Base-by-base conservation (phyloP, 30 jellyfish, hydroid and myxozoan genomes). In the Mastigias papua region DNA sequence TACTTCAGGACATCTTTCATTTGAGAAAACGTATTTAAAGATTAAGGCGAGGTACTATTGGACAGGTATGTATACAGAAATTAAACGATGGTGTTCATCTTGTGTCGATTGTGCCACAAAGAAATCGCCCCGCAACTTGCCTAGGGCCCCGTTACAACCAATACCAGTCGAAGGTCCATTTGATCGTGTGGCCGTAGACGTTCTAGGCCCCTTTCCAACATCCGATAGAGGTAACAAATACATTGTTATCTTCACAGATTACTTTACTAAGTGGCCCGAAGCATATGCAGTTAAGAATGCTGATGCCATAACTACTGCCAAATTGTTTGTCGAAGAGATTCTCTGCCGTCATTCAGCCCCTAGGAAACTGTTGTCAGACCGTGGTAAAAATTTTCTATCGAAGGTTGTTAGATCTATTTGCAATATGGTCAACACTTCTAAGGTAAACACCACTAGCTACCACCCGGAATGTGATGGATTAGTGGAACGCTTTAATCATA, bases 101-200 rank as follows among this genome's bases (percentile, higher is more conserved):
- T 86, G 89, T 42, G 95, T 86, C 16, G 95, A 74, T 33, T 86
- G 90, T 76, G 88, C 48, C 58, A 19, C 71, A 48, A 49, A 83
- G 76, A 58, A 32, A 21, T 27, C 63, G 60, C 63, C 51, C 23
- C 76, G 76, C 25, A 76, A 76, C 0, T 50, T 32, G 51, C 30
- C 81, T 32, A 69, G 31, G 0, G 81, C 91, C 37, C 96, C 91
- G 0, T 66, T 89, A 31, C 89, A 60, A 35, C 97, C 93, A 0
- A 76, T 89, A 22, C 97, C 97, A 19, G 97, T 72, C 0, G 92
- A 78, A 29, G 85, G 89, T 0, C 78, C 93, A 9, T 89, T 80
- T 49, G 92, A 80, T 46, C 93, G 89, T 2, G 97, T 80, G 6
- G 92, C 92, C 34, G 89, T 80, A n/a, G 97, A 89, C 64, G 89